Conservation (phyloP, 2,797 vertebrate genomes). For the Danio albolineatus region DNA sequence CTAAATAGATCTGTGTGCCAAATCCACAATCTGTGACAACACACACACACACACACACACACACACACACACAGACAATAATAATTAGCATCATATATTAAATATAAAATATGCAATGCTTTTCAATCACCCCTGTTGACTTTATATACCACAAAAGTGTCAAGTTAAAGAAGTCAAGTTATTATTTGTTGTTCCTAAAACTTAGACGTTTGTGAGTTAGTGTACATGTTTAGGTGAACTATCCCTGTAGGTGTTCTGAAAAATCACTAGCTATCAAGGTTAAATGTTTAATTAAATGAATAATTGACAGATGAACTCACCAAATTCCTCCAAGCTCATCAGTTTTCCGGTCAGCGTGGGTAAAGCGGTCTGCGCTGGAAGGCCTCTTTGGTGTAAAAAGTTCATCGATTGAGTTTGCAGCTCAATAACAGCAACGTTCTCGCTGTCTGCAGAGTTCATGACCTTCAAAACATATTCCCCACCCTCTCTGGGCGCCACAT, state of each 20-base stretch:
- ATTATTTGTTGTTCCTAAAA: no score
- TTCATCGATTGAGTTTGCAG: slow-evolving; percentile 82
- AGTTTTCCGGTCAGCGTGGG: slow-evolving; percentile 72
- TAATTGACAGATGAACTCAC: slow-evolving; percentile 68
- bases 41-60: no score
- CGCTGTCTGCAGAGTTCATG: slow-evolving; percentile 83
- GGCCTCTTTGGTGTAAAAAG: slow-evolving; percentile 80
- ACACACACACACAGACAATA: no score
- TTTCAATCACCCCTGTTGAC: not conserved
- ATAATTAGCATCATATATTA: not conserved
- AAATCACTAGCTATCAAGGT: not conserved
- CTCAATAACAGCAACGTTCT: slow-evolving; percentile 76
- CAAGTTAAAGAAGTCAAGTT: no score
- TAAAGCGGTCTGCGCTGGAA: slow-evolving; percentile 80
- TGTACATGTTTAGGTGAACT: no score
- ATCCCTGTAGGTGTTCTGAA: no score
- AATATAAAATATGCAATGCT: not conserved
- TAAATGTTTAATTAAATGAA: not conserved
- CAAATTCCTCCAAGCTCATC: slow-evolving; percentile 80
- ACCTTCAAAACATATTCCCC: slow-evolving; percentile 88
- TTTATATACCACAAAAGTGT: no score
- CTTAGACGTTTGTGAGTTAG: no score
- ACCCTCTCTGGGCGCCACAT: slow-evolving; percentile 62
- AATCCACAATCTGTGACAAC: slow-evolving; percentile 75
- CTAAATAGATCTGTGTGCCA: slow-evolving; percentile 78